Evolutionary conservation across 2,888 invertebrate genomes (phyloP), one percentile per base, ranked within the genome.

Genomic region (Sphinx pinastri): DNA sequence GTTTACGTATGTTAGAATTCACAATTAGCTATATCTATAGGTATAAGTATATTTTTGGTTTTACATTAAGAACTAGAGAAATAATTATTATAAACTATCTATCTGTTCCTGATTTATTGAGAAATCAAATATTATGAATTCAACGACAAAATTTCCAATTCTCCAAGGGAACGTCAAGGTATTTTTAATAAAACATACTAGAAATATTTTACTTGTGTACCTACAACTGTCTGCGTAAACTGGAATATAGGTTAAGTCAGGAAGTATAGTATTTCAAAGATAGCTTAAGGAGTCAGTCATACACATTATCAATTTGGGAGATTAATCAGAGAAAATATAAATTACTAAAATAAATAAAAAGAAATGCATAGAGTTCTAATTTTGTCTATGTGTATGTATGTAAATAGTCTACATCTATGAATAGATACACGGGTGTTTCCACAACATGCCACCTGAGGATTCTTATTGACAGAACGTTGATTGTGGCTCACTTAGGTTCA

Each of bases 301-400:
- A 49, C 47, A 63, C 47, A 63, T 12, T 2, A 19, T 19, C 13
- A 47, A 47, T 47, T 68, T 55, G 16, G 57, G 68, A 25, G 16
- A 47, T 63, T 5, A 49, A 63, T 63, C 19, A 63, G 49, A 49
- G 47, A 63, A 47, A 19, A 63, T 11, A 49, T 69, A 75, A 71
- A 71, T 71, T 63, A 63, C 63, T 76, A 75, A 81, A 82, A 84
- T 79, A 75, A 72, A 76, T 74, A 78, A 85, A 84, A 85, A 86
- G 84, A 77, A 80, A 89, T 88, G 89, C 86, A 86, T 81, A 85
- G 87, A 76, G 80, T 81, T 83, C 90, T 90, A 91, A 49, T 63
- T 63, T 19, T 63, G 0, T 19, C 63, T 63, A 63, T 63, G 63
- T 63, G 63, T 63, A 63, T 49, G 49, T 63, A 63, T 63, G 19